phyloP scores from a whole-genome alignment of 2,113 vertebrate species.

The Entelurus aequoreus region DNA sequence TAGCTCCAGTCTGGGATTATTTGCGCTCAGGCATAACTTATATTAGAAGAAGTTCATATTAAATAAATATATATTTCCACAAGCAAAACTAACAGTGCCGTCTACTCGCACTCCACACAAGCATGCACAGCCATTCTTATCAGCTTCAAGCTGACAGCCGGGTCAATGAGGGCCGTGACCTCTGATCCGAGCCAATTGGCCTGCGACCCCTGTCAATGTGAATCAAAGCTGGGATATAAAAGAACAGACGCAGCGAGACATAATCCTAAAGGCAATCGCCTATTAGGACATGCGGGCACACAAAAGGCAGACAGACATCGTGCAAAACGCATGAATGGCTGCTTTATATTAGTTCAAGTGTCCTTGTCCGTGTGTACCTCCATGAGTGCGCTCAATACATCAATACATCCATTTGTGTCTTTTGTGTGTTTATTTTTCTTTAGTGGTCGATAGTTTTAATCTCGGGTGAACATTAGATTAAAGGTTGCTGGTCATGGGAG shows the following conservation, averaged over 20 bases:
- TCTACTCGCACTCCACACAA: slow-evolving; percentile 8
- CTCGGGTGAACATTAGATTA: slow-evolving; percentile 65
- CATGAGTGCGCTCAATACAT: background rate
- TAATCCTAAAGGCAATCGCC: slow-evolving; percentile 38
- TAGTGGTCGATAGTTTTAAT: slow-evolving; percentile 44
- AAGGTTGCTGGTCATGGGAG: slow-evolving; percentile 64
- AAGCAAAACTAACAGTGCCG: background rate
- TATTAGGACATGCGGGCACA: slow-evolving; percentile 5
- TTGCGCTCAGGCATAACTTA: background rate
- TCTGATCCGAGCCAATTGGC: slow-evolving; percentile 57
- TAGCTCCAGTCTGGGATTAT: background rate
- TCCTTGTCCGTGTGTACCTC: slow-evolving; percentile 11
- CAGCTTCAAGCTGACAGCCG: slow-evolving; percentile 49
- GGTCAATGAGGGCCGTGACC: slow-evolving; percentile 56
- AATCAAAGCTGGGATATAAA: slow-evolving; percentile 54
- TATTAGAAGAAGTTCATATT: too few species aligned
- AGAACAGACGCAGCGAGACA: slow-evolving; percentile 40
- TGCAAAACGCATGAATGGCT: slow-evolving; percentile 24
- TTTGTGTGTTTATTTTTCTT: slow-evolving; percentile 20
- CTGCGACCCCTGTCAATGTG: slow-evolving; percentile 56
- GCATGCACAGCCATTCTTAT: slow-evolving; percentile 37
- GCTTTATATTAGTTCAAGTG: slow-evolving; percentile 30
- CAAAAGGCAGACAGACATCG: slow-evolving; percentile 5
- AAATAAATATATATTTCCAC: background rate
- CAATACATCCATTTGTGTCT: slow-evolving; percentile 1